Conservation (phyloP, 2,113 vertebrate species). For the Paramormyrops kingsleyae region DNA sequence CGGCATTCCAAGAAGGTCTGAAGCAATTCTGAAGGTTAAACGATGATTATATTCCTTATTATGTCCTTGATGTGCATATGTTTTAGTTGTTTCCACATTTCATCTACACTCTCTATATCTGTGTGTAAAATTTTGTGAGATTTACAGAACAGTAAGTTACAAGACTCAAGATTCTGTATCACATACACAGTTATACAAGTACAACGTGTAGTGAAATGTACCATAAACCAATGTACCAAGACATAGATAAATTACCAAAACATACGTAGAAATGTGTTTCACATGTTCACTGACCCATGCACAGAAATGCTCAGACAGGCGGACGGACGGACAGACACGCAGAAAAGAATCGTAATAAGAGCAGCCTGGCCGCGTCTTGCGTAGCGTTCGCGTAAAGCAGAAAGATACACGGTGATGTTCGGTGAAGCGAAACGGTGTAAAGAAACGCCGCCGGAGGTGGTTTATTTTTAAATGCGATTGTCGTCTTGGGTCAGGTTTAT, state of each 20-base stretch:
- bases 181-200: no score
- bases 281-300: background rate
- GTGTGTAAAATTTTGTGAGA: background rate
- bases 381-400: conserved; percentile 42
- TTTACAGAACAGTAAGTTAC: background rate
- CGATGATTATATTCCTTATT: background rate
- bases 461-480: conserved; percentile 20
- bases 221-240: no score
- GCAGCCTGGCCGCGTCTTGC: conserved; percentile 49
- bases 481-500: background rate
- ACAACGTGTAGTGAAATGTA: no score
- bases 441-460: conserved; percentile 25
- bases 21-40: background rate
- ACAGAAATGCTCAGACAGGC: background rate
- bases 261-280: background rate
- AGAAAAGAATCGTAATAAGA: conserved; percentile 48
- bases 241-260: background rate
- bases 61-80: background rate
- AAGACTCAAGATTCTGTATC: no score
- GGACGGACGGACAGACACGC: background rate
- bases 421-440: conserved; percentile 27
- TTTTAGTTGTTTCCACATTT: background rate
- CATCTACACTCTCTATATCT: background rate
- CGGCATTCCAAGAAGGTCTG: background rate
- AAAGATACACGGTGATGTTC: conserved; percentile 27